These are phyloP conservation scores for Perognathus longimembris DNA, from an alignment of 2,113 vertebrate genomes.

Conservation along the genomic window DNA sequence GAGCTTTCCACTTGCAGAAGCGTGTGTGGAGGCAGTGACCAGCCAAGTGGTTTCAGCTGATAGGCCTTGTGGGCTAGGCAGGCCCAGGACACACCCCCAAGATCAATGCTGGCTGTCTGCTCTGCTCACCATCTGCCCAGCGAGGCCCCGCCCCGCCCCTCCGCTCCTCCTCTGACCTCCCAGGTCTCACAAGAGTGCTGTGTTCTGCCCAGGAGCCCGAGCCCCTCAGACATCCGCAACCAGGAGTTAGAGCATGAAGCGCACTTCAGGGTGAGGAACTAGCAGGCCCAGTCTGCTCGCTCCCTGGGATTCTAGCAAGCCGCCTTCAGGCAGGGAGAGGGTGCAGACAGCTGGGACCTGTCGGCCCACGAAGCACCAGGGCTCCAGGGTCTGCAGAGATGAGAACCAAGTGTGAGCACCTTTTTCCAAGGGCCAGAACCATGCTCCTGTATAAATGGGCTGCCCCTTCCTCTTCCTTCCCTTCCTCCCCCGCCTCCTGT, in stretches of 20 bases:
- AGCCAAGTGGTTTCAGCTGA: neutral
- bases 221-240: neutral
- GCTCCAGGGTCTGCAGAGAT: too few species aligned
- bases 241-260: neutral
- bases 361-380: neutral
- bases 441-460: slow-evolving; percentile 60
- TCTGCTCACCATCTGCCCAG: neutral
- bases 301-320: neutral
- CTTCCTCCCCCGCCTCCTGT: too few species aligned
- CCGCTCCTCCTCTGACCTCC: too few species aligned
- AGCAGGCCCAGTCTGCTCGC: neutral
- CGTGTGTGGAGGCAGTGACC: neutral
- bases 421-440: neutral
- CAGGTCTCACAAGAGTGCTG: neutral
- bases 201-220: neutral
- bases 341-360: neutral
- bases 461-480: neutral
- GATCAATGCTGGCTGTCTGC: neutral
- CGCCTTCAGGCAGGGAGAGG: neutral
- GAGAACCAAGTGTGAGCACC: too few species aligned
- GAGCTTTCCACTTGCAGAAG: neutral
- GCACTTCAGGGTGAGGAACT: neutral
- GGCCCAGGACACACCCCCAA: neutral
- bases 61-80: neutral
- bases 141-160: too few species aligned